A percentile compares a stretch with the other conserved stretches of the same genome.
Conservation (phyloP, 2,113 vertebrate genomes). For the Toxotes chatareus region DNA sequence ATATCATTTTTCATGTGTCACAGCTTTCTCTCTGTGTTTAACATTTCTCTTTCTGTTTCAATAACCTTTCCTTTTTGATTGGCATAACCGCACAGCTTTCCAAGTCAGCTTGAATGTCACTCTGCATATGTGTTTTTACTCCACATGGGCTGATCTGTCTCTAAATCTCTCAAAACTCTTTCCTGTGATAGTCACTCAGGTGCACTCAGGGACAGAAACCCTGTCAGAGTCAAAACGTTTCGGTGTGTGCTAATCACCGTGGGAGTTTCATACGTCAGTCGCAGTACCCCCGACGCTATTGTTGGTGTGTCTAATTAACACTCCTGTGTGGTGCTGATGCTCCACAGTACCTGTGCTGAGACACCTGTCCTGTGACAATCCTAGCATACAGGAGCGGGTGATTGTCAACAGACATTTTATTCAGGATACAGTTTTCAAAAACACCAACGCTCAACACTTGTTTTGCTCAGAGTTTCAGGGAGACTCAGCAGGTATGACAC, state of each 20-base stretch:
- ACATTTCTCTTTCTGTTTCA: slow-evolving; percentile 39
- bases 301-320: slow-evolving; percentile 83
- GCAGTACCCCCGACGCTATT: slow-evolving; percentile 60
- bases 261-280: slow-evolving; percentile 68
- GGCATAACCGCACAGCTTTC: slow-evolving; percentile 3
- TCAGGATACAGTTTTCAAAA: slow-evolving; percentile 16
- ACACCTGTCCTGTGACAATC: slow-evolving; percentile 75
- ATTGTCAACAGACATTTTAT: slow-evolving; percentile 62
- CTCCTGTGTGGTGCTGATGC: slow-evolving; percentile 74
- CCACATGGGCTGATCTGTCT: slow-evolving; percentile 1
- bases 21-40: slow-evolving; percentile 29
- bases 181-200: slow-evolving; percentile 41
- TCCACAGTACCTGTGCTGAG: slow-evolving; percentile 67
- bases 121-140: slow-evolving; percentile 13
- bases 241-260: slow-evolving; percentile 55
- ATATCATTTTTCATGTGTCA: slow-evolving; percentile 58
- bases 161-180: slow-evolving; percentile 18
- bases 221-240: slow-evolving; percentile 60
- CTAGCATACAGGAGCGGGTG: slow-evolving; percentile 39
- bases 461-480: slow-evolving; percentile 58
- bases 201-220: slow-evolving; percentile 28
- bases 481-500: slow-evolving; percentile 67
- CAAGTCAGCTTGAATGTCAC: slow-evolving; percentile 20
- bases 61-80: slow-evolving; percentile 29
- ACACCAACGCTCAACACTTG: slow-evolving; percentile 29